Evolutionary conservation across 2,888 invertebrate genomes (phyloP), one percentile per base, ranked within the genome.

Genomic region (Teleiodes luculella): DNA sequence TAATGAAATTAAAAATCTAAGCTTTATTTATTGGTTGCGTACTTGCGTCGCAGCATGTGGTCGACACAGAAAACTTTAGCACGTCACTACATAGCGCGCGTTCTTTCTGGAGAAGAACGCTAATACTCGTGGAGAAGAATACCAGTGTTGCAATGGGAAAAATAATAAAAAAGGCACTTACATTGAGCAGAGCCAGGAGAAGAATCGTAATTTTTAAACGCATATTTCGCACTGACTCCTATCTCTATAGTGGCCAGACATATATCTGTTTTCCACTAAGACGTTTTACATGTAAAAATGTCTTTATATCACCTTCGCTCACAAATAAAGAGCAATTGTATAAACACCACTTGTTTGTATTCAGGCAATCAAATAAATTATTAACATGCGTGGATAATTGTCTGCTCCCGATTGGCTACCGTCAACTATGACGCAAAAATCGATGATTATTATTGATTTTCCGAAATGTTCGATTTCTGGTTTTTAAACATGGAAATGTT

Each of bases 181-280:
- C 76, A 60, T 62, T 48, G n/a, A 70, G 16, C 45, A 69, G 51
- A 30, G 62, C 57, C 52, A 66, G 52, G 46, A 66, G n/a, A 13
- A 65, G 36, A 7, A 59, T 49, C 55, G 55, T 61, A 31, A 62
- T 31, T 4, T 69, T 67, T 66, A 48, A 55, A 54, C 54, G 55
- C 41, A 57, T 37, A 47, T 55, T 56, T 53, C 56, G 60, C 56
- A 41, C 51, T 39, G 13, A 46, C n/a, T n/a, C n/a, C n/a, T n/a
- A n/a, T 37, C 10, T 24, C 7, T 20, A 18, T 47, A 62, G 71
- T 67, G 71, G 71, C 57, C 71, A 71, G 71, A 71, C 53, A 47
- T 64, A 11, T 46, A 56, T 69, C 70, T 71, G 70, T 49, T 63
- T 11, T 59, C 68, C 70, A 71, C 70, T 71, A 58, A 49, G 43